Percentiles rank a stretch among this genome's conserved stretches.
Conservation (phyloP, 2,113 vertebrate genomes). For the Caranx melampygus region DNA sequence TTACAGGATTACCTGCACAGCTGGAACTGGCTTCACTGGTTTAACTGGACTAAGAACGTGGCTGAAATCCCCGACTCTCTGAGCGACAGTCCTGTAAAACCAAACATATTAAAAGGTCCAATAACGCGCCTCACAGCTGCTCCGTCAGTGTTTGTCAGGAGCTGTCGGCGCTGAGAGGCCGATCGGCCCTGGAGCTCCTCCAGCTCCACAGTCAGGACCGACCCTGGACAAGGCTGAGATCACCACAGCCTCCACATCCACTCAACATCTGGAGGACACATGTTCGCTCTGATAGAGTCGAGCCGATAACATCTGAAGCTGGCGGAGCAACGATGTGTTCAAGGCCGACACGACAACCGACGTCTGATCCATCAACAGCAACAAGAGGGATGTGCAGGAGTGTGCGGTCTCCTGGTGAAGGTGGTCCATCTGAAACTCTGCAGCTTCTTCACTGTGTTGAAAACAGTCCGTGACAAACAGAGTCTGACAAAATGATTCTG, state of each 20-base stretch:
- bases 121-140: constrained; percentile 4
- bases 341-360: no score
- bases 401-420: no score
- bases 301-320: no score
- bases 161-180: not conserved
- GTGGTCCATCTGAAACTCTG: no score
- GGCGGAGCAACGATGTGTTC: no score
- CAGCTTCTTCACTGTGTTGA: no score
- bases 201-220: not conserved
- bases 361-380: no score
- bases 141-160: not conserved
- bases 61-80: no score
- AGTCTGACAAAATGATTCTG: no score
- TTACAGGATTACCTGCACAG: constrained; percentile 2
- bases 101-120: not conserved
- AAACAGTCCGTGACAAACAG: no score
- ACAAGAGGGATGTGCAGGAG: no score
- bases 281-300: not conserved
- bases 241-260: not conserved
- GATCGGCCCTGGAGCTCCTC: not conserved
- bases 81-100: not conserved
- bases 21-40: constrained; percentile 19
- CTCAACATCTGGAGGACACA: constrained; percentile 48
- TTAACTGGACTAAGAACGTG: not conserved
- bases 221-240: constrained; percentile 17